Evolutionary conservation across 1,140 invertebrate genomes (phyloP).

Genomic region (Neotoxoptera formosana): DNA sequence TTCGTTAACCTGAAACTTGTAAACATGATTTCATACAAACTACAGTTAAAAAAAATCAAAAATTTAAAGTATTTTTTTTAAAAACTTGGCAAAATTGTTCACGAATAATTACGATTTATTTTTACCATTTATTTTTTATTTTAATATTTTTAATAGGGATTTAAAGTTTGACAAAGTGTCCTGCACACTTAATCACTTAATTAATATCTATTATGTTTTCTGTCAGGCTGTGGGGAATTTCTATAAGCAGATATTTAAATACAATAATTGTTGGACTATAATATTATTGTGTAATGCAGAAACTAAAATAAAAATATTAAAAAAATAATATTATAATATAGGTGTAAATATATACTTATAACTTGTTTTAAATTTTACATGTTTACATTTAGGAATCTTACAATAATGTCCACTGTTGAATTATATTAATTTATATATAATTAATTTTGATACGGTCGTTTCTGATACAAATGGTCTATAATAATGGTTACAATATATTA

Average conservation of each 20-base stretch:
- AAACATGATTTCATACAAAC: not conserved
- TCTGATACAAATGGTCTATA: constrained; percentile 2
- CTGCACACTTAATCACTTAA: not conserved
- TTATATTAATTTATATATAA: not conserved
- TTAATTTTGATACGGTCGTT: not conserved
- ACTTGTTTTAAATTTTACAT: not conserved
- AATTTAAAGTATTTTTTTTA: not conserved
- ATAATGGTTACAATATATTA: constrained; percentile 6
- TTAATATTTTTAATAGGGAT: not conserved
- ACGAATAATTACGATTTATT: not conserved
- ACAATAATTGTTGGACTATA: too few relatives aligned
- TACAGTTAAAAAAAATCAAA: too few relatives aligned
- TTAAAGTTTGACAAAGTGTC: not conserved
- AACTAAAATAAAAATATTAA: too few relatives aligned
- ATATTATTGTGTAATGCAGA: too few relatives aligned
- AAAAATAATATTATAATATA: too few relatives aligned
- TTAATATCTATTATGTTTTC: too few relatives aligned
- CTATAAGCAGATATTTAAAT: too few relatives aligned
- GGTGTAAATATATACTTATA: not conserved
- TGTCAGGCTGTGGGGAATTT: too few relatives aligned
- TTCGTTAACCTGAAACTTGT: not conserved
- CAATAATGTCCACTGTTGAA: not conserved
- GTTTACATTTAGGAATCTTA: not conserved
- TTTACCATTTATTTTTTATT: too few relatives aligned
- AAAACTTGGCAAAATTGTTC: not conserved